These are phyloP conservation scores for Stenchaetothrips biformis DNA, from an alignment of 2,888 invertebrate species.

Conservation along the genomic window DNA sequence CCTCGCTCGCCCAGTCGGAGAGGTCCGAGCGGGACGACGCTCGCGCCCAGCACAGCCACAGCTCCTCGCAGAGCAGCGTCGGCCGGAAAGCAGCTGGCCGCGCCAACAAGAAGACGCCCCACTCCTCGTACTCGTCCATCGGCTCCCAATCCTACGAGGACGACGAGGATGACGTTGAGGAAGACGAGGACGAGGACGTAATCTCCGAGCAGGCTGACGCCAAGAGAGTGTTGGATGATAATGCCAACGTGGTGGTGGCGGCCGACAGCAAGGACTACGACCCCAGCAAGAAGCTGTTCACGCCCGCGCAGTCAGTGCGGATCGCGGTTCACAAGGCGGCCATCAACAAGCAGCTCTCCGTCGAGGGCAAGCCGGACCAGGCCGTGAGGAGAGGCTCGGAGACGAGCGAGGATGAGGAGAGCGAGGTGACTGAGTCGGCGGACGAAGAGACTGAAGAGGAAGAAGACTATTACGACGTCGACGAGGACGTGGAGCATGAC, in stretches of 20 bases:
- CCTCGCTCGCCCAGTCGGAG: background rate
- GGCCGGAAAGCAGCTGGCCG: background rate
- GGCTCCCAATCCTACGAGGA: background rate
- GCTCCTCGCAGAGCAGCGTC: conserved; percentile 8
- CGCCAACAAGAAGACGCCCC: background rate
- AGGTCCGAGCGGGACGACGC: background rate
- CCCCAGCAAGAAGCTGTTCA: conserved; percentile 44
- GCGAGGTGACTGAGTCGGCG: conserved; percentile 38
- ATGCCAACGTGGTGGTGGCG: background rate
- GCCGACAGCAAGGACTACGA: conserved; percentile 39
- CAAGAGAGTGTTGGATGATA: background rate
- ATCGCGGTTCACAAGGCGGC: conserved; percentile 47
- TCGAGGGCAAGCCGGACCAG: conserved; percentile 39
- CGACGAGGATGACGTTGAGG: background rate
- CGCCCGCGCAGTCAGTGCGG: conserved; percentile 45
- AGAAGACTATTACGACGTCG: conserved; percentile 23
- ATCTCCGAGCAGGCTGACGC: too few relatives aligned
- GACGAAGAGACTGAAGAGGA: conserved; percentile 39
- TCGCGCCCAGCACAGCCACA: background rate
- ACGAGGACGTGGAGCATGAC: conserved; percentile 31
- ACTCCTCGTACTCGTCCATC: background rate
- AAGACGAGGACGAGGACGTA: background rate
- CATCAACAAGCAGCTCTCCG: conserved; percentile 46
- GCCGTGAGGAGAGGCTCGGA: conserved; percentile 31
- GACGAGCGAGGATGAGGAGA: conserved; percentile 30